Conservation (phyloP, 2,888 invertebrate species). For the Leucophora obtusa region DNA sequence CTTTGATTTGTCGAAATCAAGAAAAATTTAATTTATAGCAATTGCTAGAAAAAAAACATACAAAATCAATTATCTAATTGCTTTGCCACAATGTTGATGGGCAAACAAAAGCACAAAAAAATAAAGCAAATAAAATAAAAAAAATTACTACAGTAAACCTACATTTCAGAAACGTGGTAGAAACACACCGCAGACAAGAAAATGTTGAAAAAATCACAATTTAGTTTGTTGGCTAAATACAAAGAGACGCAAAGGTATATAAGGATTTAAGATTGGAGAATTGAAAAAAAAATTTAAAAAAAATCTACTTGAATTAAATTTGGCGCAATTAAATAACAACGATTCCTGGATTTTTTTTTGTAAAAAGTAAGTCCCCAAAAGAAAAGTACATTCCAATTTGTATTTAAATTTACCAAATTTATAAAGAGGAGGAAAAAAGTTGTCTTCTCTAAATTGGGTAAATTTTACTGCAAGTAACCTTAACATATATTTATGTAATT, state of each 20-base stretch:
- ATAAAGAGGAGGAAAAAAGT: too few species aligned
- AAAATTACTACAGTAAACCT: not conserved
- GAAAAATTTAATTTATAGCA: slow-evolving; percentile 4
- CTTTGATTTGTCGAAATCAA: not conserved
- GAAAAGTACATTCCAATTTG: too few species aligned
- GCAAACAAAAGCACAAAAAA: slow-evolving; percentile 8
- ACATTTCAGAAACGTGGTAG: not conserved
- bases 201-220: not conserved
- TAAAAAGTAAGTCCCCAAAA: too few species aligned
- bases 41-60: not conserved
- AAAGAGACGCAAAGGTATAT: not conserved
- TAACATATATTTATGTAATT: too few species aligned
- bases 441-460: too few species aligned
- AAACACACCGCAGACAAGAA: slow-evolving; percentile 11
- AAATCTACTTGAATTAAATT: too few species aligned
- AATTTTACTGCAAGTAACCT: too few species aligned
- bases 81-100: slow-evolving; percentile 19
- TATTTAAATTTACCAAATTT: too few species aligned
- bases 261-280: not conserved
- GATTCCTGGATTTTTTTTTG: too few species aligned
- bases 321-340: too few species aligned
- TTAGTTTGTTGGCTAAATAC: slow-evolving; percentile 13
- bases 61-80: slow-evolving; percentile 40
- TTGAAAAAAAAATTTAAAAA: not conserved
- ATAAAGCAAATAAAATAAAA: not conserved